Evolutionary conservation across 2,113 vertebrate genomes (phyloP), one percentile per base, ranked within the genome.

Genomic region (human (Homo sapiens)): DNA sequence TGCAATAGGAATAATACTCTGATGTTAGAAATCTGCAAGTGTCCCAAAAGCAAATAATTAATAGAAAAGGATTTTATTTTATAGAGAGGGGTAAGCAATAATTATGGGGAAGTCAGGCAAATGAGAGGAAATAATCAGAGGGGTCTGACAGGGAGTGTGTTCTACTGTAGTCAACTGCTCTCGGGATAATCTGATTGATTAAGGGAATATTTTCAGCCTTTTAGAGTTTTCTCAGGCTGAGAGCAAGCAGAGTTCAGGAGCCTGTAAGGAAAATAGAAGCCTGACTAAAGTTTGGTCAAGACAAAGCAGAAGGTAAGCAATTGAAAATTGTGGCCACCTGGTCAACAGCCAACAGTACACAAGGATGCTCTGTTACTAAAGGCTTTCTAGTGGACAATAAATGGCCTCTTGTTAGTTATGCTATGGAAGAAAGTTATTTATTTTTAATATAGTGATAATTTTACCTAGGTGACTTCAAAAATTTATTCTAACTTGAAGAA

Each of bases 401-500:
- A 82, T 70, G 18, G 3, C 35, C 20, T 72, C 10, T 91, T 89
- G 20, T 79, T 73, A 38, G 2, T 3, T 79, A 76, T 70, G 12
- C 25, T 68, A 27, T 70, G 55, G n/a, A 61, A 91, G 2, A 93
- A 93, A 93, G 64, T 20, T 85, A 20, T 73, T 83, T 91, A 45
- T 66, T 92, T 95, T 66, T 92, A 83, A 86, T 80, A 32, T 82
- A 38, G 4, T 75, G 48, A 38, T 8, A 93, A 30, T 80, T 96
- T 93, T 61, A 23, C 3, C 2, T 83, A 43, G 2, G 35, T 93
- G 50, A 88, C 27, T 93, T 89, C 68, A 92, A 87, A 55, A 76
- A 76, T 83, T 52, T 61, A 59, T 93, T 89, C 30, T 88, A 89
- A 91, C 18, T 72, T 94, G 45, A 96, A 27, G 50, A 93, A 92